These are phyloP conservation scores for Pyxicephalus adspersus DNA, from an alignment of 2,113 vertebrate genomes.

Conservation along the genomic window DNA sequence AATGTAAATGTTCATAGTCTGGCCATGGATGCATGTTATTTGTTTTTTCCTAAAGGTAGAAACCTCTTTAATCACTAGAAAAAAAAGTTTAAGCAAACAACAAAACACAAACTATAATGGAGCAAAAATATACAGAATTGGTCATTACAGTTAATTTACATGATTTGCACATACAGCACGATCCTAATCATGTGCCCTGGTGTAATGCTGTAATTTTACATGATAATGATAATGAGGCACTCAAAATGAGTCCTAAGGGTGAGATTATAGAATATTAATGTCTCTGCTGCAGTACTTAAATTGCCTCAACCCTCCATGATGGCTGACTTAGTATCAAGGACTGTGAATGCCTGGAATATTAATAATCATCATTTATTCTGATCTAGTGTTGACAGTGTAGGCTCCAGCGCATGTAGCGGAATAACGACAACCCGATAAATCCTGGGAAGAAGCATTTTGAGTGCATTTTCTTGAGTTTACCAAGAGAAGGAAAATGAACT, in stretches of 20 bases:
- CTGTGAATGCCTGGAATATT: constrained; percentile 53
- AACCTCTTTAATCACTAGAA: background rate
- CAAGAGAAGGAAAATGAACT: constrained; percentile 14
- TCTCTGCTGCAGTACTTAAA: constrained; percentile 51
- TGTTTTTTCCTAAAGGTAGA: background rate
- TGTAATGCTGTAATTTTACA: constrained; percentile 52
- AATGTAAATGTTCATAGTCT: too few relatives aligned
- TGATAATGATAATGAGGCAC: constrained; percentile 55
- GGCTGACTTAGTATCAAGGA: constrained; percentile 51
- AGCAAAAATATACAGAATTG: background rate
- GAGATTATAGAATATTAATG: constrained; percentile 55
- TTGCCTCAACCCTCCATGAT: constrained; percentile 45
- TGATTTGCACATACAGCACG: constrained; percentile 43
- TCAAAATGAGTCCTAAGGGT: constrained; percentile 53
- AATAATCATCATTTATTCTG: constrained; percentile 44
- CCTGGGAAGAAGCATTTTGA: constrained; percentile 2
- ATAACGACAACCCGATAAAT: background rate
- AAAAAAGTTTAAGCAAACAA: background rate
- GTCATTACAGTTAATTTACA: constrained; percentile 29
- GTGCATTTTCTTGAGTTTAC: background rate
- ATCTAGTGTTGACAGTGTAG: constrained; percentile 27
- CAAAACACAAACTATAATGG: background rate
- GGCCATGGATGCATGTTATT: too few relatives aligned
- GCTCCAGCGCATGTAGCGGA: constrained; percentile 10
- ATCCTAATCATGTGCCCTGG: constrained; percentile 46